A percentile compares a stretch with the other conserved stretches of the same genome.
Conservation (phyloP, 2,797 vertebrate genomes). For the Chanos chanos region DNA sequence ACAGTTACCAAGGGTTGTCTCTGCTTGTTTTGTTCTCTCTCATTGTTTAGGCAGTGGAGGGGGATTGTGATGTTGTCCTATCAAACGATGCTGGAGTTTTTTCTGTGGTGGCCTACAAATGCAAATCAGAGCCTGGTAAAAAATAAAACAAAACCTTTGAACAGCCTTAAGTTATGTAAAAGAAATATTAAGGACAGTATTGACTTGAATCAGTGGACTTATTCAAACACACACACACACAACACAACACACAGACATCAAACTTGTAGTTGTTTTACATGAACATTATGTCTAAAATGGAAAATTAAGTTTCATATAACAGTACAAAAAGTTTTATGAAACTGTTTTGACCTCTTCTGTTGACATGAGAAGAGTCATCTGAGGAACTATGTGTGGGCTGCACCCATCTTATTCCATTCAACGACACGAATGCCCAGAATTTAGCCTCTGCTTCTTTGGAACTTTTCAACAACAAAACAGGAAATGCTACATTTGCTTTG, state of each 20-base stretch:
- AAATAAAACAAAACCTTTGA: no score
- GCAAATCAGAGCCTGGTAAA: constrained; percentile 71
- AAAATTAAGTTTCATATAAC: no score
- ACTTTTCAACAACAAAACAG: constrained; percentile 56
- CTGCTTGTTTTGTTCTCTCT: constrained; percentile 15
- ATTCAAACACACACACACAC: background rate
- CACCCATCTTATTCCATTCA: constrained; percentile 59
- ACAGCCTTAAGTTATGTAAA: no score
- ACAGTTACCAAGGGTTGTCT: background rate
- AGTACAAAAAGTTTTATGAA: no score
- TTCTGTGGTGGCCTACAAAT: constrained; percentile 68
- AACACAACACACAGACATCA: background rate
- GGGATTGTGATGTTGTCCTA: constrained; percentile 73
- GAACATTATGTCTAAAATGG: no score
- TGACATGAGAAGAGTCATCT: constrained; percentile 56
- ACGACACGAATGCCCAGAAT: constrained; percentile 58
- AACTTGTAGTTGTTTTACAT: no score
- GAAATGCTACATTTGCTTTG: constrained; percentile 45
- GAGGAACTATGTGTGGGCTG: constrained; percentile 60
- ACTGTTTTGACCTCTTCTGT: constrained; percentile 22
- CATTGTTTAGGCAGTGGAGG: constrained; percentile 66
- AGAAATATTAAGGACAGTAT: no score
- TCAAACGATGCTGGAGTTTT: constrained; percentile 52
- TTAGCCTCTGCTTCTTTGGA: constrained; percentile 61
- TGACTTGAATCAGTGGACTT: no score